phyloP scores from a whole-genome alignment of 1,140 invertebrate species.

The Apis florea region DNA sequence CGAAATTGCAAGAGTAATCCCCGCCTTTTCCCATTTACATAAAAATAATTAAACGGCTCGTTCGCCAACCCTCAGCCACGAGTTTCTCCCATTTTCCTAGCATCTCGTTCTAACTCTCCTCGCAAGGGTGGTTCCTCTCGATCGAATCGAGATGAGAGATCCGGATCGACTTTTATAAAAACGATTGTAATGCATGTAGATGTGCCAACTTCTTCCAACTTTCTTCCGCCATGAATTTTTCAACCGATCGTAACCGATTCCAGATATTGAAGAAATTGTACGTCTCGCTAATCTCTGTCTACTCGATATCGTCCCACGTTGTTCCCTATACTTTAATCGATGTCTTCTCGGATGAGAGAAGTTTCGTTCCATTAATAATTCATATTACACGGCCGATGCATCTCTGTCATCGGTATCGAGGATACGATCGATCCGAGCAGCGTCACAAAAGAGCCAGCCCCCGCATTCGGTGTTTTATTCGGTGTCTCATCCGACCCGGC shows the following conservation, averaged over 20 bases:
- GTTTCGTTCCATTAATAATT: slow-evolving; percentile 27
- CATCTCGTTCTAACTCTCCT: background rate
- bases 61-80: slow-evolving; percentile 23
- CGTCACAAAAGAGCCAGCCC: slow-evolving; percentile 6
- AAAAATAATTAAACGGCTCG: slow-evolving; percentile 73
- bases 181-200: slow-evolving; percentile 36
- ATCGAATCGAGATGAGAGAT: slow-evolving; percentile 38
- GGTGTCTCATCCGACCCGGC: slow-evolving; percentile 2
- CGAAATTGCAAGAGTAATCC: slow-evolving; percentile 64
- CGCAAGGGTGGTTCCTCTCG: slow-evolving; percentile 5
- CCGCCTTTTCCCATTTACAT: slow-evolving; percentile 63
- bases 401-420: background rate
- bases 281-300: background rate
- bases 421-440: slow-evolving; percentile 38
- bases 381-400: slow-evolving; percentile 12
- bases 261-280: background rate
- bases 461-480: slow-evolving; percentile 40
- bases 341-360: background rate
- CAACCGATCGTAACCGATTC: background rate
- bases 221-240: slow-evolving; percentile 35
- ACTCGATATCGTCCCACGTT: background rate
- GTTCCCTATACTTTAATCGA: background rate
- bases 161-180: slow-evolving; percentile 35
- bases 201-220: slow-evolving; percentile 15
- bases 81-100: no score